Evolutionary conservation across 2,797 vertebrate species (phyloP), one percentile per base, ranked within the genome.

Genomic region (Gadopsis marmoratus): DNA sequence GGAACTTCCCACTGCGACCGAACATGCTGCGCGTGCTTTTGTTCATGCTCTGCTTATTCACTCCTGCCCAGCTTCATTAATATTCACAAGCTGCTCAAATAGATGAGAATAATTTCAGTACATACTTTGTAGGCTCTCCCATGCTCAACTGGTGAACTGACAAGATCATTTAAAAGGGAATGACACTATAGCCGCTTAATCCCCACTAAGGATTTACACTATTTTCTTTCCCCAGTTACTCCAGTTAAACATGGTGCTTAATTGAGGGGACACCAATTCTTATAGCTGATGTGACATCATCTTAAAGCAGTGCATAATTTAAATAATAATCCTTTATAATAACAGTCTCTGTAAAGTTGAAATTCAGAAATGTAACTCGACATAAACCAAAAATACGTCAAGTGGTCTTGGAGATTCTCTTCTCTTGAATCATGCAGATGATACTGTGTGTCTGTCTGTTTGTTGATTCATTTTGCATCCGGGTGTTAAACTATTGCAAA

Each of bases 51-150:
- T 4, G 70, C 45, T 76, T 68, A 50, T 50, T 87, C 39, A 19
- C 41, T n/a, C 29, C 51, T 61, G 31, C 45, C 11, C 21, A 3
- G 53, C 76, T 51, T 77, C 69, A 79, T 86, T 74, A 60, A 78
- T 82, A 83, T 85, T 85, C 81, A 54, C 75, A 59, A 58, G 81
- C 76, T 41, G 67, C 63, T 78, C 54, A n/a, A 35, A 74, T 39
- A 37, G 56, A 62, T 50, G 73, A 78, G 64, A 79, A 60, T 74
- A 48, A 59, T 83, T 83, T 76, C 63, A 16, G n/a, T 0, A 21
- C 43, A 33, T 39, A 53, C 45, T 72, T 79, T 67, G 62, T 23
- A 55, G 35, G 26, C 51, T 43, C 61, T n/a, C 6, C 45, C 54
- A 55, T 19, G 73, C 73, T 76, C 23, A 29, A n/a, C 39, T 26